Base-by-base conservation (phyloP, 2,113 vertebrate species). In the Emydura subglobosa region DNA sequence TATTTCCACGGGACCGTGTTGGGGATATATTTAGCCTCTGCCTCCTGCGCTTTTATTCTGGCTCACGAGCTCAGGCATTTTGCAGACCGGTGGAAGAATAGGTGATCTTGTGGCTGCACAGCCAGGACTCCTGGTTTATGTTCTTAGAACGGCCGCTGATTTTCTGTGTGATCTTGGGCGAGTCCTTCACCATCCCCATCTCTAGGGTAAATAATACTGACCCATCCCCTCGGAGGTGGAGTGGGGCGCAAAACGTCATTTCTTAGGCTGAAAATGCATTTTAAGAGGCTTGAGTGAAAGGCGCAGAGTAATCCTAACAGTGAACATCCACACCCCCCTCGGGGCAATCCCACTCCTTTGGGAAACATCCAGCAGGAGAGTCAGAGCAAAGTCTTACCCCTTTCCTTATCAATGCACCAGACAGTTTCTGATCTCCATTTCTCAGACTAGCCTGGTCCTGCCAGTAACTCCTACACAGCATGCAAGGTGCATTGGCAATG, bases 141-240 rank as follows among this genome's bases (percentile, higher is more conserved):
- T 27, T 76, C 54, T n/a, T 31, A 53, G 34, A 68, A 17, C 1
- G 14, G 31, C 42, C 21, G 1, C 42, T 7, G 42, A 19, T 25
- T 76, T 79, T 79, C 86, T 5, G 53, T 51, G 44, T 2, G 29
- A 57, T 57, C 10, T 0, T 11, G 4, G 3, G 44, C 8, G 34
- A 27, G 24, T 25, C 25, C 68, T 11, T 34, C 5, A 4, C 65
- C 1, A 1, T 5, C n/a, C 11, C 42, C 22, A 2, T 10, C 31
- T 17, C 34, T 2, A 14, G 5, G 31, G 10, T 0, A 3, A 87
- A 39, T 39, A n/a, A 72, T 22, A 72, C n/a, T 72, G 65, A 19
- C n/a, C 65, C 22, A 10, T 39, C 65, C 65, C n/a, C 65, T 39
- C 4, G 31, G 12, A 17, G n/a, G 44, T 16, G 1, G 12, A 1